These are phyloP conservation scores for Cynodonichthys magdalenae DNA, from an alignment of 2,797 vertebrate genomes.

Conservation along the genomic window DNA sequence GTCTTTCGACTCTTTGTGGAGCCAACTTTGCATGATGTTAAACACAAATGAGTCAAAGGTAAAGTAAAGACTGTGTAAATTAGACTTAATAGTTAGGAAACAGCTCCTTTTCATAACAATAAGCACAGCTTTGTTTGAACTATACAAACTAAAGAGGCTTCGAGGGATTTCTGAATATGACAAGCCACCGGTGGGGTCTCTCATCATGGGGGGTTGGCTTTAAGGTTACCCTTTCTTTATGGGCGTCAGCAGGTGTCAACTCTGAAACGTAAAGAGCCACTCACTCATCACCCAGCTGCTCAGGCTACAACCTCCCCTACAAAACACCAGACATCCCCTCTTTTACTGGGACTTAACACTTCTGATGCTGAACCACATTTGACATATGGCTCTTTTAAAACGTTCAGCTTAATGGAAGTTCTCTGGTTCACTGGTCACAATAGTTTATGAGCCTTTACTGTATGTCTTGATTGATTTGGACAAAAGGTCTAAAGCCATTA, in stretches of 20 bases:
- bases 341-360: constrained; percentile 44
- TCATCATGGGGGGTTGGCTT: constrained; percentile 34
- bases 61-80: constrained; percentile 4
- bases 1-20: background rate
- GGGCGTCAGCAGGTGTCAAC: constrained; percentile 70
- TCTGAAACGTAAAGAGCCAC: constrained; percentile 47
- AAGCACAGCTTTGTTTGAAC: constrained; percentile 43
- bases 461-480: constrained; percentile 10
- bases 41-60: constrained; percentile 3
- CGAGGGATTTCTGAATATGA: constrained; percentile 34
- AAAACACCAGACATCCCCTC: constrained; percentile 38
- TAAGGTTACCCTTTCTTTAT: constrained; percentile 52
- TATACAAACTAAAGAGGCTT: constrained; percentile 40
- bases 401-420: constrained; percentile 35
- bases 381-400: constrained; percentile 35
- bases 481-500: background rate
- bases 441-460: constrained; percentile 15
- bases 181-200: constrained; percentile 43
- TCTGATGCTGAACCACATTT: constrained; percentile 12
- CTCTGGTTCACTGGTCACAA: constrained; percentile 44
- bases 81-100: constrained; percentile 16
- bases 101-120: constrained; percentile 7
- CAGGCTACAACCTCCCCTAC: constrained; percentile 32
- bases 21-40: background rate
- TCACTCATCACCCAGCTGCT: constrained; percentile 56